phyloP scores from a whole-genome alignment of 2,113 vertebrate species.

The Carlito syrichta region DNA sequence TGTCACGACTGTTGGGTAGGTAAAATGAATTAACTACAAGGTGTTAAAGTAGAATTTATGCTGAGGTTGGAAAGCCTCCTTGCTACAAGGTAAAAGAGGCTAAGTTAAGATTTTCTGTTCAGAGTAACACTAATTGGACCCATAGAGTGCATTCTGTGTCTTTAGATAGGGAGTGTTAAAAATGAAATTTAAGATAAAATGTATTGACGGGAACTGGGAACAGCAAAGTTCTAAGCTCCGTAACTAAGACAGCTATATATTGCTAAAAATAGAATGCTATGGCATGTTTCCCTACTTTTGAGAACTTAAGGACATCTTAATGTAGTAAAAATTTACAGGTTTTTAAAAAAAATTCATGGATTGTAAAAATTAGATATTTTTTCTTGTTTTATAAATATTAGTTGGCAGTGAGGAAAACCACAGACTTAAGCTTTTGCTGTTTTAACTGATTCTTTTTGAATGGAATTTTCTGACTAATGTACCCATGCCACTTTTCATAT shows the following conservation, averaged over 20 bases:
- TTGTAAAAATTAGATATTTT: slow-evolving; percentile 12
- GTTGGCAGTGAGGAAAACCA: not conserved
- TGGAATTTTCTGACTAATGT: not conserved
- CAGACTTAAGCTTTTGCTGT: not conserved
- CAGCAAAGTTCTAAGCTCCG: not conserved
- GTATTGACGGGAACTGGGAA: not conserved
- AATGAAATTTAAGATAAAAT: not conserved
- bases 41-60: not conserved
- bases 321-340: not conserved
- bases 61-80: not conserved
- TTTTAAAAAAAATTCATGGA: not conserved
- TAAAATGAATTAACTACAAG: not conserved
- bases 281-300: not conserved
- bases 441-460: not conserved
- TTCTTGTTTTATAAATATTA: not conserved
- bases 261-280: not conserved
- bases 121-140: not conserved
- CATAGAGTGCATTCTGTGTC: not conserved
- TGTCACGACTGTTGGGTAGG: not conserved
- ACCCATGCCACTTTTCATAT: not conserved
- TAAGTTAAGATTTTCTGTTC: not conserved
- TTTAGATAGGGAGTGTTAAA: not conserved
- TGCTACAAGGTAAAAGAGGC: not conserved
- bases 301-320: not conserved
- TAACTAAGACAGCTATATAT: not conserved